Evolutionary conservation across 2,797 vertebrate species (phyloP).

Genomic region (Limosa lapponica): DNA sequence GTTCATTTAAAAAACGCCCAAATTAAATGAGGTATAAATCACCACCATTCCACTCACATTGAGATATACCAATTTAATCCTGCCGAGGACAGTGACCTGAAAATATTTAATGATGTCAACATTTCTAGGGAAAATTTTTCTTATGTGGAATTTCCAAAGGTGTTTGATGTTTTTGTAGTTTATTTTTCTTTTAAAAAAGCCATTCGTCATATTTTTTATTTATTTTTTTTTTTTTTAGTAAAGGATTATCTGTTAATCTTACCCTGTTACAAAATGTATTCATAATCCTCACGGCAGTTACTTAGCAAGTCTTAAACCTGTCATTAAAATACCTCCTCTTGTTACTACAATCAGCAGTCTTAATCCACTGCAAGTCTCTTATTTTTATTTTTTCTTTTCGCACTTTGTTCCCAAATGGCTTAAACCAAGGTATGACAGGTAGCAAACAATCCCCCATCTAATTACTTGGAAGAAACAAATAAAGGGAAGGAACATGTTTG

Average conservation of each 20-base stretch:
- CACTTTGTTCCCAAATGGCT: conserved; percentile 54
- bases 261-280: conserved; percentile 60
- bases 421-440: conserved; percentile 56
- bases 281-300: conserved; percentile 64
- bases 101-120: not conserved
- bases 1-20: not conserved
- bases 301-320: conserved; percentile 79
- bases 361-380: conserved; percentile 8
- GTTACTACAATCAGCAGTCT: conserved; percentile 60
- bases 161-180: not conserved
- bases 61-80: not conserved
- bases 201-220: not conserved
- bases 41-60: rapidly evolving
- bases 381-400: not conserved
- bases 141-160: not conserved
- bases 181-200: conserved; percentile 35
- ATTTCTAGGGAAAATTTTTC: not conserved
- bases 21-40: not conserved
- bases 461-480: conserved; percentile 49
- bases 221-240: not conserved
- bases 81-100: not conserved
- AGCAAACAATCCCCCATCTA: conserved; percentile 24
- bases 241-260: conserved; percentile 71
- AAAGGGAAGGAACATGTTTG: conserved; percentile 22
- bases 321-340: conserved; percentile 67